phyloP scores from a whole-genome alignment of 2,888 invertebrate species.

The Amphipoea oculea region DNA sequence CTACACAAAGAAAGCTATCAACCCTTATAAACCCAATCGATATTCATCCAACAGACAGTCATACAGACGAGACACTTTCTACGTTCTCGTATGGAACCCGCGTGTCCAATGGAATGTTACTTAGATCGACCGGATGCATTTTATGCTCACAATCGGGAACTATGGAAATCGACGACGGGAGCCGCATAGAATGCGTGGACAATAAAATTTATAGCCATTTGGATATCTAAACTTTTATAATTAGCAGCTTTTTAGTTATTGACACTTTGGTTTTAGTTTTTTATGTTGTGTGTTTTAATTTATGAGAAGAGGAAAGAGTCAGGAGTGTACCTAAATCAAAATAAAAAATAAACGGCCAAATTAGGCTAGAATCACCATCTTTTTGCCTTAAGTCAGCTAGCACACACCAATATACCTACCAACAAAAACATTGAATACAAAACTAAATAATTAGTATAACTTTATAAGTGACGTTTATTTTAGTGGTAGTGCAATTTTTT shows the following conservation, averaged over 20 bases:
- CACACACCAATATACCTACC: neutral
- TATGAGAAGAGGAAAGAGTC: neutral
- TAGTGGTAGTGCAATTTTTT: neutral
- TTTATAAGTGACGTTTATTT: neutral
- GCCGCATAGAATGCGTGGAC: constrained; percentile 47
- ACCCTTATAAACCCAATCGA: constrained; percentile 45
- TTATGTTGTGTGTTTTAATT: constrained; percentile 34
- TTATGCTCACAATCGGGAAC: constrained; percentile 62
- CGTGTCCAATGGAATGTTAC: constrained; percentile 60
- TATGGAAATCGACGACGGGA: constrained; percentile 62
- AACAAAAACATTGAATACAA: neutral
- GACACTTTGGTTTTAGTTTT: constrained; percentile 51
- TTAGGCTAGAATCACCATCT: neutral
- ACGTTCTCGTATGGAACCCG: constrained; percentile 46
- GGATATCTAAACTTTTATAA: constrained; percentile 54
- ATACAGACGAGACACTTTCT: constrained; percentile 54
- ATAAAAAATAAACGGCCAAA: neutral
- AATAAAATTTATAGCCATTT: constrained; percentile 63
- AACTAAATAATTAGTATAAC: too few relatives aligned
- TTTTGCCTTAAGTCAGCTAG: neutral
- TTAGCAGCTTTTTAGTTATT: constrained; percentile 64
- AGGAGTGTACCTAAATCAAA: neutral
- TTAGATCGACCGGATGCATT: constrained; percentile 64
- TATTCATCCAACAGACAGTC: constrained; percentile 46
- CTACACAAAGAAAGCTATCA: constrained; percentile 6